Conservation (phyloP, 2,888 invertebrate species). For the Polymixis lichenea region DNA sequence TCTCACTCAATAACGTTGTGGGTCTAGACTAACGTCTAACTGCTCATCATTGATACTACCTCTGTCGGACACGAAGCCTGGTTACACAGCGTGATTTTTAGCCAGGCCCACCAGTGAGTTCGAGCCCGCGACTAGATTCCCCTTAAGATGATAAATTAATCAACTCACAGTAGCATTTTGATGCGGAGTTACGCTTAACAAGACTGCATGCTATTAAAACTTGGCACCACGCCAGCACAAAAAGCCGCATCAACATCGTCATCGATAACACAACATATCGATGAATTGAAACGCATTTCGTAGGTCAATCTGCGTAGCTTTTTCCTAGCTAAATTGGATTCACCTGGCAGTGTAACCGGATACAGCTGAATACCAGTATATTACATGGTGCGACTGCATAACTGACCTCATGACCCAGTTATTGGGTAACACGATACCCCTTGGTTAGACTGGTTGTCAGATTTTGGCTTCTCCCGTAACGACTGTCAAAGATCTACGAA, state of each 20-base stretch:
- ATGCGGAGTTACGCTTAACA: constrained; percentile 15
- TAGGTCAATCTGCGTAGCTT: neutral
- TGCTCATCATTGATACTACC: too few species aligned
- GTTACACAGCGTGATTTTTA: too few species aligned
- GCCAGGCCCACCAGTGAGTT: too few species aligned
- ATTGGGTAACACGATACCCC: neutral
- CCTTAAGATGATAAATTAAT: constrained; percentile 8
- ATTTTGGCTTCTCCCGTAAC: neutral
- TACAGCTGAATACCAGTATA: neutral
- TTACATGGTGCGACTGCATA: neutral
- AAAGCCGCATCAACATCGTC: neutral
- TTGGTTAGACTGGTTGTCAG: neutral
- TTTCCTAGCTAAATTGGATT: neutral
- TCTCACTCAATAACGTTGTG: too few species aligned
- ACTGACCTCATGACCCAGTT: neutral
- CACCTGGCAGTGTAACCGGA: neutral
- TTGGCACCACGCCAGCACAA: constrained; percentile 30
- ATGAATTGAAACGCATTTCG: constrained; percentile 19
- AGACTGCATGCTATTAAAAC: constrained; percentile 19
- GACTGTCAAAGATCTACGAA: neutral
- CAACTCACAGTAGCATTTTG: constrained; percentile 1
- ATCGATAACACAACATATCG: constrained; percentile 20
- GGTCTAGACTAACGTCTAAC: too few species aligned
- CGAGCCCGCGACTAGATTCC: too few species aligned
- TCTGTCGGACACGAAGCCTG: too few species aligned